Conservation (phyloP, 2,888 invertebrate genomes). For the Boloria euphrosyne region DNA sequence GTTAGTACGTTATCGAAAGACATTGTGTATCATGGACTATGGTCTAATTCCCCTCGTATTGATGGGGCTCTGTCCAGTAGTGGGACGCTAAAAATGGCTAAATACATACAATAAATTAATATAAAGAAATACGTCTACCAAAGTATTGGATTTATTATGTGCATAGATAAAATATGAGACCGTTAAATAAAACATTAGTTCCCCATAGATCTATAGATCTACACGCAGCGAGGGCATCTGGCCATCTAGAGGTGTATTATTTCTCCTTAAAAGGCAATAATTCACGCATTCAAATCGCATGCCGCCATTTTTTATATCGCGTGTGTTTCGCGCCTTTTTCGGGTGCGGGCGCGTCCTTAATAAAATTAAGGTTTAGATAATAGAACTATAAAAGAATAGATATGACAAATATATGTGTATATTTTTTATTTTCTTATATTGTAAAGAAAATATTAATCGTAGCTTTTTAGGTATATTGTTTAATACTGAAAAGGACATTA, state of each 20-base stretch:
- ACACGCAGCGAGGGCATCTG: conserved; percentile 44
- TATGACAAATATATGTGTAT: conserved; percentile 25
- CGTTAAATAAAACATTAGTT: conserved; percentile 16
- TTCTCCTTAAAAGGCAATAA: conserved; percentile 79
- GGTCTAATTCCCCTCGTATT: too few species aligned
- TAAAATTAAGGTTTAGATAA: conserved; percentile 76
- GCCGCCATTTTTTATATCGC: conserved; percentile 82
- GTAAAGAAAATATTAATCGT: not conserved
- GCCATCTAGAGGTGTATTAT: conserved; percentile 67
- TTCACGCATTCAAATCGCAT: conserved; percentile 81
- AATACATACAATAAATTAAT: too few species aligned
- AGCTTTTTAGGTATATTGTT: too few species aligned
- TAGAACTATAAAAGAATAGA: conserved; percentile 59
- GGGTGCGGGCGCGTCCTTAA: conserved; percentile 80
- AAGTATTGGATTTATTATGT: not conserved
- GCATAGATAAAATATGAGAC: not conserved
- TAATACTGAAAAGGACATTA: too few species aligned
- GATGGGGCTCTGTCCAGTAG: too few species aligned
- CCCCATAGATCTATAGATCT: conserved; percentile 1
- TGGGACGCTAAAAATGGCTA: too few species aligned
- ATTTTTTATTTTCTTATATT: not conserved
- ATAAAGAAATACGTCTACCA: not conserved
- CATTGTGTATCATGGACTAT: too few species aligned
- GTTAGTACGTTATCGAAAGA: not conserved
- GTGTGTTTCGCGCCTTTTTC: conserved; percentile 82